Percentiles rank a stretch among this genome's conserved stretches.
Evolutionary conservation across 2,797 vertebrate genomes (phyloP).

Genomic region (Odontamblyopus rebecca): DNA sequence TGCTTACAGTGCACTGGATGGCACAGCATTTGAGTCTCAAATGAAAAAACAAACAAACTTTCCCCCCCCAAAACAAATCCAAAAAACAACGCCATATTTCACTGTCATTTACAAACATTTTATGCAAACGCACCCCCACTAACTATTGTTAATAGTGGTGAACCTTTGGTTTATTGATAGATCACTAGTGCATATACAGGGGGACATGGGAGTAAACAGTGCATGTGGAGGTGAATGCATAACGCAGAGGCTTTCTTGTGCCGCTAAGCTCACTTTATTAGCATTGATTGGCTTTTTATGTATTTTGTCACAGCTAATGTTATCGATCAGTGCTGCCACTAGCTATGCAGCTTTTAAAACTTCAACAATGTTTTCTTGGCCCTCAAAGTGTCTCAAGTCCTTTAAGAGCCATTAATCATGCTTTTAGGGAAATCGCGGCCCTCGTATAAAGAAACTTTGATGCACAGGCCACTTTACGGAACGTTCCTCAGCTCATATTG

Average conservation of each 20-base stretch:
- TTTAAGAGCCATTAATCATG: slow-evolving; percentile 49
- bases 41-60: neutral
- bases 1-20: slow-evolving; percentile 54
- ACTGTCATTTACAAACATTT: slow-evolving; percentile 12
- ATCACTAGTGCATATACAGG: slow-evolving; percentile 29
- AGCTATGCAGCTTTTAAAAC: slow-evolving; percentile 58
- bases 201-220: slow-evolving; percentile 36
- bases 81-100: neutral
- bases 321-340: slow-evolving; percentile 63
- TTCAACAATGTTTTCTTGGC: slow-evolving; percentile 53
- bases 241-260: slow-evolving; percentile 45
- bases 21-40: slow-evolving; percentile 56
- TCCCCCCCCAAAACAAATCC: neutral
- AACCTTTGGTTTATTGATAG: slow-evolving; percentile 58
- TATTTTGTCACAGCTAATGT: slow-evolving; percentile 75
- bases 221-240: slow-evolving; percentile 47
- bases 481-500: slow-evolving; percentile 11
- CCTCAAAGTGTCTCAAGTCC: slow-evolving; percentile 48
- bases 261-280: slow-evolving; percentile 78
- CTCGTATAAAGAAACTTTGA: slow-evolving; percentile 9
- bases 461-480: slow-evolving; percentile 5
- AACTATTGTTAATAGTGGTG: slow-evolving; percentile 63
- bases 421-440: slow-evolving; percentile 17
- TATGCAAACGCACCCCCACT: slow-evolving; percentile 13
- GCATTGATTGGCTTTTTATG: slow-evolving; percentile 79